phyloP scores from a whole-genome alignment of 2,888 invertebrate species.

The Caenorhabditis uteleia region DNA sequence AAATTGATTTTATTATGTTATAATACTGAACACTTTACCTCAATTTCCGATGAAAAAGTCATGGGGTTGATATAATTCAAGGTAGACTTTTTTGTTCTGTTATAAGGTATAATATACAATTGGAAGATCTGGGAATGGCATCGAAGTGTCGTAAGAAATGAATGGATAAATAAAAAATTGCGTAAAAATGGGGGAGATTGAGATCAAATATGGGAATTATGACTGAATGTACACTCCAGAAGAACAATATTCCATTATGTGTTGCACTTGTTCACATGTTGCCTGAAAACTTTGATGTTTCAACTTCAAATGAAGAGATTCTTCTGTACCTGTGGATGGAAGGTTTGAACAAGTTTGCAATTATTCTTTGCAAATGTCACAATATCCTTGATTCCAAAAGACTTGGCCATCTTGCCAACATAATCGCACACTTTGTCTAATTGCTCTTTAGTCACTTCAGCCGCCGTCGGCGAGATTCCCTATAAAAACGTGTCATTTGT shows the following conservation, averaged over 20 bases:
- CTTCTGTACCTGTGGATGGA: constrained; percentile 35
- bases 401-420: constrained; percentile 28
- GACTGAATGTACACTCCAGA: constrained; percentile 8
- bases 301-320: not conserved
- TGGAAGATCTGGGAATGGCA: no score
- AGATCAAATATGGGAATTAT: constrained; percentile 1
- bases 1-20: no score
- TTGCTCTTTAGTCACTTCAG: constrained; percentile 28
- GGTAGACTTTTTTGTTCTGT: no score
- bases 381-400: constrained; percentile 43
- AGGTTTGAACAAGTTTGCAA: constrained; percentile 35
- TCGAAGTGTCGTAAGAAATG: not conserved
- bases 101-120: not conserved
- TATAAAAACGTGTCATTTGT: constrained; percentile 8
- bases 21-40: no score
- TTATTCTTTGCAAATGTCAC: constrained; percentile 41
- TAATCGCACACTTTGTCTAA: constrained; percentile 37
- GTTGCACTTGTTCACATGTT: constrained; percentile 41
- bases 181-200: not conserved
- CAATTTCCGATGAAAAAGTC: no score
- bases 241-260: constrained; percentile 36
- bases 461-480: constrained; percentile 13
- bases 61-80: no score
- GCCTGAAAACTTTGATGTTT: constrained; percentile 23
- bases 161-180: not conserved